Percentiles rank a stretch among this genome's conserved stretches.
Conservation (phyloP, 2,113 vertebrate species). For the Platysteira castanea region DNA sequence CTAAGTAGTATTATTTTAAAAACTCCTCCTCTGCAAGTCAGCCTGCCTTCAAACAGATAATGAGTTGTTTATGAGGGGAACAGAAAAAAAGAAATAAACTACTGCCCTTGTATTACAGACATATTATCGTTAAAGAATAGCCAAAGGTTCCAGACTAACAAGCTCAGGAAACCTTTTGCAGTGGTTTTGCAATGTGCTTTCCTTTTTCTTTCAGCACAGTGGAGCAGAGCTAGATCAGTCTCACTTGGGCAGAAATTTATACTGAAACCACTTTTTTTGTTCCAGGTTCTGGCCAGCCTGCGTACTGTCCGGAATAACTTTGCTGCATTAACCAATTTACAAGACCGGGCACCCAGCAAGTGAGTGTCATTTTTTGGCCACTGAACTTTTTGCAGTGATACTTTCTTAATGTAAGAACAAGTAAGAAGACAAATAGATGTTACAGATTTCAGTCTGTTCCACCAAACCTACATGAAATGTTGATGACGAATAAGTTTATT, state of each 20-base stretch:
- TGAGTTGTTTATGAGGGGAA: background rate
- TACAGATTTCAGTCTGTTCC: background rate
- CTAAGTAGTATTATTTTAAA: background rate
- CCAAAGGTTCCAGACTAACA: background rate
- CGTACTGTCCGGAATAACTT: conserved; percentile 98
- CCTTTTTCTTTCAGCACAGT: background rate
- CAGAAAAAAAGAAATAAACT: background rate
- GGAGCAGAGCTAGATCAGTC: background rate
- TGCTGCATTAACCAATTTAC: conserved; percentile 95
- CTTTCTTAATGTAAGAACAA: background rate
- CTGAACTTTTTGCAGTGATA: background rate
- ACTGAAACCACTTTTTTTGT: conserved; percentile 9
- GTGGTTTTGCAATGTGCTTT: background rate
- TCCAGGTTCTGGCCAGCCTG: conserved; percentile 94
- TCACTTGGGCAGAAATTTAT: background rate
- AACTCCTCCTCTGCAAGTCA: background rate
- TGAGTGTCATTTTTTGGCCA: conserved; percentile 68
- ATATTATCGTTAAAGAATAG: background rate
- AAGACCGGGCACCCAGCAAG: conserved; percentile 93
- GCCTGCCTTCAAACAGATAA: conserved; percentile 9
- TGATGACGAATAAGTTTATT: background rate
- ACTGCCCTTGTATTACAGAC: background rate
- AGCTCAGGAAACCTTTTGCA: background rate
- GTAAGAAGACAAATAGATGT: background rate
- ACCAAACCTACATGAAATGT: background rate